These are phyloP conservation scores for Sebastes reedi DNA, from an alignment of 2,797 vertebrate species.

Conservation along the genomic window DNA sequence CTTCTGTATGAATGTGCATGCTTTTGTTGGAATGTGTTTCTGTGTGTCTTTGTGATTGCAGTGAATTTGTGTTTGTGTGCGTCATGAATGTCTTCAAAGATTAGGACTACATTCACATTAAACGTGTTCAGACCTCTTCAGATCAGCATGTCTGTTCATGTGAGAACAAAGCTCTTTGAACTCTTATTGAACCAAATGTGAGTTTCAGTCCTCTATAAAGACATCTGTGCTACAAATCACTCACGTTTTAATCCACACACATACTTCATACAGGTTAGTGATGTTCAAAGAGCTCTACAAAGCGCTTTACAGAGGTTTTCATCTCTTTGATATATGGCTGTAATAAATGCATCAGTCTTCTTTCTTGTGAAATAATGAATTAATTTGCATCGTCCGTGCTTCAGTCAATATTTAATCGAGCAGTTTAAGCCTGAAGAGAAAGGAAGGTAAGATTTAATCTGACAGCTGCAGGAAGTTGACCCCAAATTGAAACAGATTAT, in stretches of 20 bases:
- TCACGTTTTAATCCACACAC: not conserved
- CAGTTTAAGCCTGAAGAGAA: not conserved
- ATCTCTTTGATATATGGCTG: not conserved
- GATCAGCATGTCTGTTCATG: not conserved
- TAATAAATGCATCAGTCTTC: not conserved
- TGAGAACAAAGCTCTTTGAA: not conserved
- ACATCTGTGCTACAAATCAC: not conserved
- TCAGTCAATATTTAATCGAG: constrained; percentile 36
- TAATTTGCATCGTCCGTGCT: not conserved
- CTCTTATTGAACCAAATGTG: not conserved
- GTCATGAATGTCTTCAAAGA: not conserved
- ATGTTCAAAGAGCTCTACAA: constrained; percentile 10
- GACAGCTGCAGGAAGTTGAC: not conserved
- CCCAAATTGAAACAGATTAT: not conserved
- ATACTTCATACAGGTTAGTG: not conserved
- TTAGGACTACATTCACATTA: not conserved
- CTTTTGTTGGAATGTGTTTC: no score
- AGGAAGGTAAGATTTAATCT: constrained; percentile 1
- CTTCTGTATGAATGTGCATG: no score
- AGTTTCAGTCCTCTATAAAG: not conserved
- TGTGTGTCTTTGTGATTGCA: no score
- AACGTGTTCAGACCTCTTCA: not conserved
- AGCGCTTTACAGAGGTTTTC: not conserved
- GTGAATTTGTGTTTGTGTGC: not conserved
- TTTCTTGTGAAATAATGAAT: constrained; percentile 15